These are phyloP conservation scores for Pseudomyrmex flavicornis DNA, from an alignment of 1,140 invertebrate genomes.

Conservation along the genomic window DNA sequence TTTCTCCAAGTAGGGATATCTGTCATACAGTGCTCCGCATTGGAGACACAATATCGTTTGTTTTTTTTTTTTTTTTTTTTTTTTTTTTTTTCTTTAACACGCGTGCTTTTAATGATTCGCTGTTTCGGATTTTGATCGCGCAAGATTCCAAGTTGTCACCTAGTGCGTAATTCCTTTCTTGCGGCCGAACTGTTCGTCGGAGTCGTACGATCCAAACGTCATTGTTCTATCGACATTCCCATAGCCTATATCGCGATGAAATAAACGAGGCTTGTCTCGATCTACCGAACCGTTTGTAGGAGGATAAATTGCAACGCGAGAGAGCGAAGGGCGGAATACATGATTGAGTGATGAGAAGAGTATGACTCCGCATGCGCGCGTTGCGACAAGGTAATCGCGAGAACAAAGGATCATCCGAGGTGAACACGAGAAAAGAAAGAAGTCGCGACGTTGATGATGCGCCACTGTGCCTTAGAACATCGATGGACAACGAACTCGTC, in stretches of 20 bases:
- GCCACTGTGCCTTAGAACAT: slow-evolving; percentile 69
- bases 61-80: too few species aligned
- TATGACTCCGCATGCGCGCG: slow-evolving; percentile 24
- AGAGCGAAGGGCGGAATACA: slow-evolving; percentile 1
- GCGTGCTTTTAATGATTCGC: too few species aligned
- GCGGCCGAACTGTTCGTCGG: slow-evolving; percentile 10
- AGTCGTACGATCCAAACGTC: neutral
- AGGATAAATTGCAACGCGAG: too few species aligned
- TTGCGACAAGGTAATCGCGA: slow-evolving; percentile 15
- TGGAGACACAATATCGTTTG: too few species aligned
- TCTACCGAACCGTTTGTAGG: slow-evolving; percentile 3
- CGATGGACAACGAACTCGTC: slow-evolving; percentile 68
- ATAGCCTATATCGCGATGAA: slow-evolving; percentile 2
- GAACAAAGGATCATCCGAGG: slow-evolving; percentile 28
- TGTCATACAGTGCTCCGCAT: too few species aligned
- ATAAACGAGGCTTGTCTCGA: neutral
- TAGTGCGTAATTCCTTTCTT: neutral
- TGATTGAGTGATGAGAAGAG: slow-evolving; percentile 12
- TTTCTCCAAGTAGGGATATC: neutral
- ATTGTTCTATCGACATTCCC: slow-evolving; percentile 20
- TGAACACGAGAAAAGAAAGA: neutral
- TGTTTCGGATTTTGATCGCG: slow-evolving; percentile 3
- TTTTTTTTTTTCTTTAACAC: too few species aligned
- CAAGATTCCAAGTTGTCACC: neutral
- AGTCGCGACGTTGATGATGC: slow-evolving; percentile 45